Evolutionary conservation across 2,797 vertebrate species (phyloP).

Genomic region (Rhincodon typus): DNA sequence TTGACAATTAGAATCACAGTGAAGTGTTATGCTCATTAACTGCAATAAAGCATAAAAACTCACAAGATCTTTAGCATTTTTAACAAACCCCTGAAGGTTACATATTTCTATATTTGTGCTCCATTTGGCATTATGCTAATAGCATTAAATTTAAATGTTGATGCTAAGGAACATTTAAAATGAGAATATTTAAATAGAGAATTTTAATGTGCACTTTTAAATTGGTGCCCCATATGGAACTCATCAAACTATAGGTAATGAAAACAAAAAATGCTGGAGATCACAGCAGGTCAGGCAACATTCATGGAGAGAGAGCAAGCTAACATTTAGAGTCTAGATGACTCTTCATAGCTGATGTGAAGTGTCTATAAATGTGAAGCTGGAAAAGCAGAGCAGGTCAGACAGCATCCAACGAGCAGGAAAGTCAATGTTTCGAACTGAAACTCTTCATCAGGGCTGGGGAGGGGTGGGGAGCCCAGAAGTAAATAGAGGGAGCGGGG

Average conservation of each 20-base stretch:
- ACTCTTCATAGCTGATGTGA: too few species aligned
- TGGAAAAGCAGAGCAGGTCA: too few species aligned
- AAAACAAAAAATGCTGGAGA: too few species aligned
- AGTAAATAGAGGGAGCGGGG: too few species aligned
- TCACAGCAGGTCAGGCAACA: too few species aligned
- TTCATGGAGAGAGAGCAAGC: too few species aligned
- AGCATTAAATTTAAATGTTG: background rate
- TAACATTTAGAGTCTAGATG: too few species aligned
- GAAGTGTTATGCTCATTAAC: background rate
- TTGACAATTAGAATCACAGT: constrained; percentile 13
- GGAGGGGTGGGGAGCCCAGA: too few species aligned
- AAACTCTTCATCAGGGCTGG: too few species aligned
- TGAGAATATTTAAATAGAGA: background rate
- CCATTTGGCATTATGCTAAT: background rate
- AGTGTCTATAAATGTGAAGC: too few species aligned
- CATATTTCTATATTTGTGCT: constrained; percentile 2
- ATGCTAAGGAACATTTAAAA: background rate
- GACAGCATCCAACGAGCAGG: too few species aligned
- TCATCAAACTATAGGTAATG: background rate
- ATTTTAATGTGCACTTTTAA: background rate
- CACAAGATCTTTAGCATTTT: background rate
- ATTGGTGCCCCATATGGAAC: background rate
- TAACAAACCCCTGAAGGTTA: background rate
- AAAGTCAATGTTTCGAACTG: too few species aligned
- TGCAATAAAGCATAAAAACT: background rate